A percentile compares a stretch with the other conserved stretches of the same genome.
Evolutionary conservation across 2,888 invertebrate genomes (phyloP).

Genomic region (Drosophila buzzatii): DNA sequence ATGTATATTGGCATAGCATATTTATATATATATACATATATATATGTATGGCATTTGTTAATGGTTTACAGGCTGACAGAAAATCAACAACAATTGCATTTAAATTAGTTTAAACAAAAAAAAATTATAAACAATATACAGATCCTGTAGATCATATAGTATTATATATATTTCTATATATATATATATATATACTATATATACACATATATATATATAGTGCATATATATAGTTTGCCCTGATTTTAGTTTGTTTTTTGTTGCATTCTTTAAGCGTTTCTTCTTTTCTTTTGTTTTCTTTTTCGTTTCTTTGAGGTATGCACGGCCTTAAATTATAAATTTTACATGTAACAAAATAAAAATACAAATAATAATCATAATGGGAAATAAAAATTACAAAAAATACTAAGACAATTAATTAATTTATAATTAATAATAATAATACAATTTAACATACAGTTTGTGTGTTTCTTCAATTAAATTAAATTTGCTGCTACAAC

Average conservation of each 20-base stretch:
- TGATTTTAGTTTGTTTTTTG: slow-evolving; percentile 17
- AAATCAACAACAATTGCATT: slow-evolving; percentile 41
- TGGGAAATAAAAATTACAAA: slow-evolving; percentile 39
- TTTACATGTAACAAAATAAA: slow-evolving; percentile 22
- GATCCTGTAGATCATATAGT: slow-evolving; percentile 9
- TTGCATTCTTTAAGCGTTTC: slow-evolving; percentile 49
- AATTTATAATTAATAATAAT: slow-evolving; percentile 39
- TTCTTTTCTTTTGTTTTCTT: slow-evolving; percentile 31
- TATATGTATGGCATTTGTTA: slow-evolving; percentile 66
- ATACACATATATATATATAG: background rate
- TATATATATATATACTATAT: slow-evolving; percentile 11
- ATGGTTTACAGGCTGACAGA: slow-evolving; percentile 25
- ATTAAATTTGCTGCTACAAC: slow-evolving; percentile 76
- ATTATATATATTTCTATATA: background rate
- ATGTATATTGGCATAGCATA: background rate
- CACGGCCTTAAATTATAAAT: slow-evolving; percentile 41
- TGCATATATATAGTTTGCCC: slow-evolving; percentile 6
- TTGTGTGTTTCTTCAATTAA: slow-evolving; percentile 31
- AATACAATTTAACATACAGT: slow-evolving; percentile 41
- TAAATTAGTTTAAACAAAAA: slow-evolving; percentile 21
- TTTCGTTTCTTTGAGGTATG: slow-evolving; percentile 48
- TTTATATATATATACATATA: slow-evolving; percentile 38
- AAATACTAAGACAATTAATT: slow-evolving; percentile 26
- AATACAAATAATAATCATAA: slow-evolving; percentile 41
- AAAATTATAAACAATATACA: slow-evolving; percentile 40